phyloP scores from a whole-genome alignment of 2,888 invertebrate genomes.

The Lasioglossum lativentre region DNA sequence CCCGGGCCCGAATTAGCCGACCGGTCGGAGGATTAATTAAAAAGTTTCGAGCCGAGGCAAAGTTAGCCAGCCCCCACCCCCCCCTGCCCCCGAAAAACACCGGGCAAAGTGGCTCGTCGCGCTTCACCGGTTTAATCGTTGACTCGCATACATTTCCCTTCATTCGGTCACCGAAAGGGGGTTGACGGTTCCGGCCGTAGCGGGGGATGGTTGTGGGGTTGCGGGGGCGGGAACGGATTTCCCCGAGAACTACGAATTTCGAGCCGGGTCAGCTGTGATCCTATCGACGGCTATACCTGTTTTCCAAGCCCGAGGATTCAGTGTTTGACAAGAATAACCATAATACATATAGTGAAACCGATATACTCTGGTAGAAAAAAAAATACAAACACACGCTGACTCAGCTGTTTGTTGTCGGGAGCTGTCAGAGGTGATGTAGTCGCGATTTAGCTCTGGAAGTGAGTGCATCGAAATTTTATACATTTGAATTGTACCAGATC shows the following conservation, averaged over 20 bases:
- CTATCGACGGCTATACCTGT: neutral
- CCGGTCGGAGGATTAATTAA: conserved; percentile 55
- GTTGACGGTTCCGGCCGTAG: conserved; percentile 1
- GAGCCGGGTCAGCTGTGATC: neutral
- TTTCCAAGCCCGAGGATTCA: neutral
- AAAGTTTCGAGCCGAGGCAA: conserved; percentile 55
- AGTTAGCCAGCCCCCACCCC: conserved; percentile 13
- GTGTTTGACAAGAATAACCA: neutral
- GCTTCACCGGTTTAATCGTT: conserved; percentile 21
- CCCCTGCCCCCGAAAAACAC: conserved; percentile 15
- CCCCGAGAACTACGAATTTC: neutral
- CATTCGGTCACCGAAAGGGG: neutral
- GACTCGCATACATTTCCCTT: conserved; percentile 43
- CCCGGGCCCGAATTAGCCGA: conserved; percentile 22
- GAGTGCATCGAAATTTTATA: neutral
- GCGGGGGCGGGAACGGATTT: neutral
- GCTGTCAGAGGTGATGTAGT: neutral
- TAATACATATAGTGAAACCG: neutral
- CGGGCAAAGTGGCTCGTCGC: conserved; percentile 32
- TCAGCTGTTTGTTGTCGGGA: neutral
- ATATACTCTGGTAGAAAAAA: neutral
- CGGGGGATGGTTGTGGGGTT: neutral
- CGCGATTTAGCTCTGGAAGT: neutral
- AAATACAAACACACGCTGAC: neutral
- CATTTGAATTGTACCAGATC: neutral